These are phyloP conservation scores for Macropis europaea DNA, from an alignment of 2,888 invertebrate genomes.

Conservation along the genomic window DNA sequence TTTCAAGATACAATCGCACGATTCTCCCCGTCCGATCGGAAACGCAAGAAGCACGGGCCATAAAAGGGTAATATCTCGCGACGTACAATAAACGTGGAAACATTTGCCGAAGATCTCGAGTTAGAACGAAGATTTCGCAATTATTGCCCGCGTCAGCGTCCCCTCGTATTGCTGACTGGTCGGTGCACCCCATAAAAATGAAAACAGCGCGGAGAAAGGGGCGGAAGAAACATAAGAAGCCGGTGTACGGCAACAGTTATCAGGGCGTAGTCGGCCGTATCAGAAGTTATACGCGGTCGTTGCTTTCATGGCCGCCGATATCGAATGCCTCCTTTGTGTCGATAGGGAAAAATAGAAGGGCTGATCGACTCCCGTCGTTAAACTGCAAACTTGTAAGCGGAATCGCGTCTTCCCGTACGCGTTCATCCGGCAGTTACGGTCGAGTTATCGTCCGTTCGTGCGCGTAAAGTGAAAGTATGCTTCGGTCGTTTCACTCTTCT, in stretches of 20 bases:
- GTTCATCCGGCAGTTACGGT: conserved; percentile 64
- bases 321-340: conserved; percentile 33
- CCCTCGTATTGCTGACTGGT: conserved; percentile 10
- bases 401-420: conserved; percentile 59
- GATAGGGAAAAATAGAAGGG: conserved; percentile 22
- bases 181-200: conserved; percentile 43
- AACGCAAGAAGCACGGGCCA: background rate
- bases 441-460: conserved; percentile 65
- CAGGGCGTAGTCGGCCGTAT: conserved; percentile 40
- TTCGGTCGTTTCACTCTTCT: conserved; percentile 48
- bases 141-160: conserved; percentile 46
- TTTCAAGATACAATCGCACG: no score
- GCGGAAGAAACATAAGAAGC: background rate
- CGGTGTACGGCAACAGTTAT: conserved; percentile 30
- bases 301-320: conserved; percentile 30
- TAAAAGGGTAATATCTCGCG: conserved; percentile 19
- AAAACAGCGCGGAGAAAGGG: conserved; percentile 7
- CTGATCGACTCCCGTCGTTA: conserved; percentile 64
- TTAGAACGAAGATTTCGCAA: conserved; percentile 22
- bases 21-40: no score
- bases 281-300: conserved; percentile 48
- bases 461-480: conserved; percentile 65
- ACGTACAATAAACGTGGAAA: background rate
- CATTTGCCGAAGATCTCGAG: background rate
- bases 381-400: conserved; percentile 66